phyloP scores from a whole-genome alignment of 1,140 invertebrate genomes.

The Heliconius himera region DNA sequence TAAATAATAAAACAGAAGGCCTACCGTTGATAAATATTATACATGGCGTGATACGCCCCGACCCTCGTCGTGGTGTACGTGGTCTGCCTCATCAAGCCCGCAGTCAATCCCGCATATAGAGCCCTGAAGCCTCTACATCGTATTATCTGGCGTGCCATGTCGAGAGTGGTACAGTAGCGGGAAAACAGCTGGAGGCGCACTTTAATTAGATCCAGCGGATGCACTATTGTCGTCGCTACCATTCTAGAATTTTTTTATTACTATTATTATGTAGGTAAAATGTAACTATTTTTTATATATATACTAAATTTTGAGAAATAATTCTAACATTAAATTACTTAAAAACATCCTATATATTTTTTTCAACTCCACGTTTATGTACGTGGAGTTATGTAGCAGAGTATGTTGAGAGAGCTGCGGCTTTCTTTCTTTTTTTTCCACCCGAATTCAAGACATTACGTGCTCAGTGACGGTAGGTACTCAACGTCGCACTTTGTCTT shows the following conservation, averaged over 20 bases:
- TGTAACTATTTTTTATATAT: neutral
- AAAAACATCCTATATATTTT: neutral
- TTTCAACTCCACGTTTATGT: neutral
- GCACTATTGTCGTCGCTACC: slow-evolving; percentile 96
- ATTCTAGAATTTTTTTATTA: slow-evolving; percentile 85
- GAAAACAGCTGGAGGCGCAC: slow-evolving; percentile 97
- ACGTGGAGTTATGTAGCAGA: too few species aligned
- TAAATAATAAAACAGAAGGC: neutral
- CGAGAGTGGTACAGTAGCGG: slow-evolving; percentile 85
- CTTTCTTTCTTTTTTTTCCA: too few species aligned
- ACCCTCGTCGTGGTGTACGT: slow-evolving; percentile 98
- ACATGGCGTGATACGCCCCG: slow-evolving; percentile 95
- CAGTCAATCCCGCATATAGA: slow-evolving; percentile 93
- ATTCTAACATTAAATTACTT: too few species aligned
- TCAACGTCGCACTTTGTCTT: too few species aligned
- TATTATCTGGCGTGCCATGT: slow-evolving; percentile 87
- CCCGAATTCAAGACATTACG: too few species aligned
- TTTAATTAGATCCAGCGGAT: slow-evolving; percentile 97
- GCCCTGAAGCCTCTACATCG: slow-evolving; percentile 92
- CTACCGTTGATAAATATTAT: slow-evolving; percentile 87
- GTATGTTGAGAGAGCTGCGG: neutral
- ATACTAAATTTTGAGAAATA: too few species aligned
- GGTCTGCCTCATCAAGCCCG: slow-evolving; percentile 94
- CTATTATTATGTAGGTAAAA: neutral
- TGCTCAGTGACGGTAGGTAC: too few species aligned